These are phyloP conservation scores for Drosophila subobscura DNA, from an alignment of 1,140 invertebrate genomes.

Conservation along the genomic window DNA sequence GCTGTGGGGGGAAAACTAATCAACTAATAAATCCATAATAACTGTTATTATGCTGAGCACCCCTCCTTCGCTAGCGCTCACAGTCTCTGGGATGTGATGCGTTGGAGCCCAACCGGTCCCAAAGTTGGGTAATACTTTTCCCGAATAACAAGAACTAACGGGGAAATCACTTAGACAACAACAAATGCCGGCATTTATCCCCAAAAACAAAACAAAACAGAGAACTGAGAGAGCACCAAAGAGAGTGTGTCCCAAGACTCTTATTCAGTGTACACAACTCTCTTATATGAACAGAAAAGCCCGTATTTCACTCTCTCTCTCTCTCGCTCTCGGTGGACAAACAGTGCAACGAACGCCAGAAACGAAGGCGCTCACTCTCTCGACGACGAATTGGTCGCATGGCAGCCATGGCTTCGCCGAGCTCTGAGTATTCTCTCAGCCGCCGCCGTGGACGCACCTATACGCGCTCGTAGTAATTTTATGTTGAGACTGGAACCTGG, in stretches of 20 bases:
- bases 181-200: constrained; percentile 62
- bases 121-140: constrained; percentile 14
- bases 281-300: constrained; percentile 45
- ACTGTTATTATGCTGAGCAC: constrained; percentile 63
- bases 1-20: constrained; percentile 38
- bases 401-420: neutral
- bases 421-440: constrained; percentile 45
- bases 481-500: constrained; percentile 13
- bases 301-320: constrained; percentile 29
- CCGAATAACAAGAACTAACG: constrained; percentile 28
- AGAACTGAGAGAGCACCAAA: constrained; percentile 7
- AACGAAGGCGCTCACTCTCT: constrained; percentile 14
- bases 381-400: no score
- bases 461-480: constrained; percentile 29
- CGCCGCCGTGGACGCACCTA: constrained; percentile 38
- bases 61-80: neutral
- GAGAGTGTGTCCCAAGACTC: constrained; percentile 6
- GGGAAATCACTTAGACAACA: constrained; percentile 12
- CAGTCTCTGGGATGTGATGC: constrained; percentile 6
- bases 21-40: constrained; percentile 72
- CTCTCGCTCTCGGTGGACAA: constrained; percentile 24
- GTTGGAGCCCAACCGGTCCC: constrained; percentile 31
- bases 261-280: constrained; percentile 23
- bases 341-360: constrained; percentile 23
- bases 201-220: constrained; percentile 60